Evolutionary conservation across 2,888 invertebrate genomes (phyloP).

Genomic region (Rhingia rostrata): DNA sequence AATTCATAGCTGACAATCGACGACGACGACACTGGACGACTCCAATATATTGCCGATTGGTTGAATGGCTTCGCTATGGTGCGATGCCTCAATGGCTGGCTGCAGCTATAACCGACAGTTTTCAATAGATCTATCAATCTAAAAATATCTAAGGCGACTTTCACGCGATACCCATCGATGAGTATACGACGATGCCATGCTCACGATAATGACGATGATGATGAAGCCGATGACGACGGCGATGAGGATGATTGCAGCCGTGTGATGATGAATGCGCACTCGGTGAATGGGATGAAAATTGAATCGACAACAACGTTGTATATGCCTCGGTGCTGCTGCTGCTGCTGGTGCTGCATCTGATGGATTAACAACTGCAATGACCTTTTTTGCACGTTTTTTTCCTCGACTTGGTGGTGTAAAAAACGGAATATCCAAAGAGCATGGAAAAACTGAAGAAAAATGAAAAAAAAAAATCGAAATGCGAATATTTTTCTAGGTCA

Average conservation of each 20-base stretch:
- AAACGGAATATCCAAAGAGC: conserved; percentile 51
- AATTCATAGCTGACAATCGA: conserved; percentile 60
- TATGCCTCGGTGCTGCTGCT: background rate
- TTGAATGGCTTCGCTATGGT: conserved; percentile 10
- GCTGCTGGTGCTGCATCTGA: conserved; percentile 45
- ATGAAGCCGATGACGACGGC: conserved; percentile 6
- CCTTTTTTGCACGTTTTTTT: conserved; percentile 61
- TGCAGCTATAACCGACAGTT: conserved; percentile 39
- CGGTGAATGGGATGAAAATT: conserved; percentile 66
- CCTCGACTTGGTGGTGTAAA: conserved; percentile 18
- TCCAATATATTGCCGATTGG: conserved; percentile 36
- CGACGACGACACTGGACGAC: conserved; percentile 11
- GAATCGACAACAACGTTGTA: conserved; percentile 40
- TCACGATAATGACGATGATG: conserved; percentile 11
- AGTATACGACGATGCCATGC: conserved; percentile 14
- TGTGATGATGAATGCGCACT: conserved; percentile 62
- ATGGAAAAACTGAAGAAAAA: conserved; percentile 6
- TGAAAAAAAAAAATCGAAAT: conserved; percentile 20
- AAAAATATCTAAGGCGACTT: conserved; percentile 63
- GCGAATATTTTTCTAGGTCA: conserved; percentile 72
- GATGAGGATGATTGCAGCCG: conserved; percentile 43
- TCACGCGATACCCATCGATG: conserved; percentile 35
- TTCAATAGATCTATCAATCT: conserved; percentile 67
- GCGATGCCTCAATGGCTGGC: conserved; percentile 42
- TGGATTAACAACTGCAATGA: conserved; percentile 70